A percentile compares a stretch with the other conserved stretches of the same genome.
phyloP scores from a whole-genome alignment of 2,113 vertebrate species.

The Fregetta grallaria region DNA sequence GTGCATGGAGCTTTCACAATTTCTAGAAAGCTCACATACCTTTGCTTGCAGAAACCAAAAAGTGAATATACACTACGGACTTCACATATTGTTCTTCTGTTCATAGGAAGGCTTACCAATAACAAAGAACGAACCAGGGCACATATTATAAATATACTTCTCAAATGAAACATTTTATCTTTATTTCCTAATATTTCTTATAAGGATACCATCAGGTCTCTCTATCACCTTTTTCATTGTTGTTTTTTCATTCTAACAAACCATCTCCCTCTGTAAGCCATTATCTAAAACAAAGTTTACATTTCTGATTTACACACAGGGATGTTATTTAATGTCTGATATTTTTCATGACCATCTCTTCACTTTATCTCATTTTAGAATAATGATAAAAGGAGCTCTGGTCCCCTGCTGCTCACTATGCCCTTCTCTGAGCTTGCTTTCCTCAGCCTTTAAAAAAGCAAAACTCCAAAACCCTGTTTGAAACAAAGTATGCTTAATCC shows the following conservation, averaged over 20 bases:
- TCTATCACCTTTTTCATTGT: neutral
- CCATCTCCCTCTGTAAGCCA: neutral
- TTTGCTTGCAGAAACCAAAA: neutral
- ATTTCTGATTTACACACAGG: constrained; percentile 30
- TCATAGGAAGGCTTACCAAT: neutral
- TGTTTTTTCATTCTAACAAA: neutral
- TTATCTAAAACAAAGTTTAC: constrained; percentile 49
- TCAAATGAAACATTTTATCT: neutral
- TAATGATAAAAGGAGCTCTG: constrained; percentile 42
- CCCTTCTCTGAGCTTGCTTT: constrained; percentile 17
- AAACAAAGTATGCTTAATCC: neutral
- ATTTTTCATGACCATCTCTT: constrained; percentile 28
- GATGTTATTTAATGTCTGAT: constrained; percentile 27
- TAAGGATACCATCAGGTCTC: neutral
- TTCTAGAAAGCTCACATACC: neutral
- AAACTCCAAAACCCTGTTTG: neutral
- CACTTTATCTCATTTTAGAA: constrained; percentile 30
- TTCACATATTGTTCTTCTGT: neutral
- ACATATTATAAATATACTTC: neutral
- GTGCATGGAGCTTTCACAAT: neutral
- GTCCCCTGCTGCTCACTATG: constrained; percentile 30
- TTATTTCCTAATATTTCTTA: constrained; percentile 23
- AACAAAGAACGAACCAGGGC: neutral
- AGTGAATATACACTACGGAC: neutral
- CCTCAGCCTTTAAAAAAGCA: neutral